These are phyloP conservation scores for Sipha flava DNA, from an alignment of 1,140 invertebrate species.

Conservation along the genomic window DNA sequence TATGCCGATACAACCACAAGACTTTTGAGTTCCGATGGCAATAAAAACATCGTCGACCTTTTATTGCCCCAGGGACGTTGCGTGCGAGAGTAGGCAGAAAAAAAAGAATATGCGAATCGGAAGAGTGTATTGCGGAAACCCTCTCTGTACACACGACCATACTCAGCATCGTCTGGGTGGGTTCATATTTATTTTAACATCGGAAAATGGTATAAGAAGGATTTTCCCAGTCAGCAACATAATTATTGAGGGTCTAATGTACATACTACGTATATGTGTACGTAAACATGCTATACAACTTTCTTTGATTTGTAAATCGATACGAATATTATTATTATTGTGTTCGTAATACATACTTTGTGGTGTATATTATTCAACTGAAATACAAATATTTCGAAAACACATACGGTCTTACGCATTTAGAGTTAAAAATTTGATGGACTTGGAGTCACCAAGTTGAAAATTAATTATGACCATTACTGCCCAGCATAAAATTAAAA, in stretches of 20 bases:
- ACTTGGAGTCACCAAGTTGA: no score
- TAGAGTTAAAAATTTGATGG: no score
- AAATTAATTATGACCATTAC: no score
- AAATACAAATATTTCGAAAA: neutral
- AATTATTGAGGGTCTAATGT: neutral
- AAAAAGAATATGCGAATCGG: no score
- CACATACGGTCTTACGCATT: no score
- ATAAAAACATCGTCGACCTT: constrained; percentile 30
- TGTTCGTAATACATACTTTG: neutral
- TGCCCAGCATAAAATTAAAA: no score
- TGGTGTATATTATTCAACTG: neutral
- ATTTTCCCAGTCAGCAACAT: neutral
- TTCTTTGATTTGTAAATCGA: neutral
- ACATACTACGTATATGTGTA: no score
- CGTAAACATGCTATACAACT: neutral
- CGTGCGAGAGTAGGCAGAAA: no score
- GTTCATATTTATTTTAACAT: constrained; percentile 2
- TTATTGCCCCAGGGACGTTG: constrained; percentile 8
- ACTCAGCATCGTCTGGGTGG: neutral
- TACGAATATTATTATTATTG: neutral
- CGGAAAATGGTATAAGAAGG: constrained; percentile 11
- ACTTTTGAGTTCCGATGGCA: constrained; percentile 27
- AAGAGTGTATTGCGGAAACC: neutral
- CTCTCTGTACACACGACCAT: neutral
- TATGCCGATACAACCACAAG: constrained; percentile 21